Evolutionary conservation across 2,113 vertebrate species (phyloP), one percentile per base, ranked within the genome.

Genomic region (Daubentonia madagascariensis): DNA sequence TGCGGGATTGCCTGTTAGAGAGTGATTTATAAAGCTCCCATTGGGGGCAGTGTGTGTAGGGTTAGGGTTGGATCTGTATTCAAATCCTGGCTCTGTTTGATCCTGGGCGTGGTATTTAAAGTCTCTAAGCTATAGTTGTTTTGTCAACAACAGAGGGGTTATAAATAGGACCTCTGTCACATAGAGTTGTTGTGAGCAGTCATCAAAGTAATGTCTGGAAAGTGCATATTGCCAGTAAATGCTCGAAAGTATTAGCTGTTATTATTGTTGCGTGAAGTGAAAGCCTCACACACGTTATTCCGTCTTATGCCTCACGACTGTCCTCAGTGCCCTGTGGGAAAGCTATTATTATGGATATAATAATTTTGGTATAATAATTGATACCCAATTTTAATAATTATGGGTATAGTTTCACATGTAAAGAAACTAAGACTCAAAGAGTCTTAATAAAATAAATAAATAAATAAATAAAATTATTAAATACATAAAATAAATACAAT

Each of bases 351-450:
- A 54, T 52, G 80, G 78, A 23, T 59, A 40, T 35, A 48, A 54
- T 94, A 17, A 52, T 80, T 68, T 93, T 76, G 72, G 14, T 28
- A 25, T 93, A 72, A 78, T 88, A 85, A 79, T 91, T 89, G 35
- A 79, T 63, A 52, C 43, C 25, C 23, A 23, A 0, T 85, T 92
- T 88, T 93, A 88, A 63, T 90, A 70, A 43, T 57, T 67, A 92
- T 43, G 48, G 11, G 30, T 28, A 12, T 95, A 52, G 87, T 90
- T 96, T 80, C 76, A 40, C 8, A 70, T 40, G 63, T 6, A 54
- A 94, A 68, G 48, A 96, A 95, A 78, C 11, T 16, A 94, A 94
- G 76, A 73, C 43, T 70, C 52, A 45, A 48, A 92, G 72, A 96
- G 48, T n/a, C n/a, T n/a, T n/a, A n/a, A n/a, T n/a, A n/a, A n/a